Conservation (phyloP, 2,113 vertebrate genomes). For the Cepphus grylle region DNA sequence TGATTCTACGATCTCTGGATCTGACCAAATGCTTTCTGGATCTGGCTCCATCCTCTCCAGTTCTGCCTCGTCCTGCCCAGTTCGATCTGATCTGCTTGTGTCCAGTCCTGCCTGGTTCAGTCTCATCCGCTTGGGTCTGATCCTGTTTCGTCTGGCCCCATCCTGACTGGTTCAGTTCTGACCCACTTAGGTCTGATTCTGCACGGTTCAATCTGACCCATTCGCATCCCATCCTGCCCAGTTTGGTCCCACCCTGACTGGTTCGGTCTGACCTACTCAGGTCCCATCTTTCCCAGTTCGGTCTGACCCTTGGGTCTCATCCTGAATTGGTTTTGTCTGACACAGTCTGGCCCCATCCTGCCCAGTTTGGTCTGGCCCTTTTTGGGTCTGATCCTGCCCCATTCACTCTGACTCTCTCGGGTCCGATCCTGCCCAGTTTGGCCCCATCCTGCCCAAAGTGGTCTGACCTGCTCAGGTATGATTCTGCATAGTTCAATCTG, state of each 20-base stretch:
- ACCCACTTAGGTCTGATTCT: not conserved
- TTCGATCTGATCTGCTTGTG: accelerated
- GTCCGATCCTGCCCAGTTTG: not conserved
- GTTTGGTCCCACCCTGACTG: no score
- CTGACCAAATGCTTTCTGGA: not conserved
- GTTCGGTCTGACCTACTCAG: no score
- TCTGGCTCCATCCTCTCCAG: not conserved
- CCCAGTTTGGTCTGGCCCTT: not conserved
- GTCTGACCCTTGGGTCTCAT: not conserved
- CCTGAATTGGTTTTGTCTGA: not conserved
- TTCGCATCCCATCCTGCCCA: no score
- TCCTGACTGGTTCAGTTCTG: not conserved
- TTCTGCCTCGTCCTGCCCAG: not conserved
- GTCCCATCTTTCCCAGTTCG: not conserved
- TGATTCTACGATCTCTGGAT: not conserved
- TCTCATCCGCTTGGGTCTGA: accelerated
- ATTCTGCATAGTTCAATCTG: not conserved
- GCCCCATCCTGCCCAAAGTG: not conserved
- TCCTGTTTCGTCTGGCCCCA: not conserved
- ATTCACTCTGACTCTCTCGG: not conserved
- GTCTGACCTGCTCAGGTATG: not conserved
- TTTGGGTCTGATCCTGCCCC: not conserved
- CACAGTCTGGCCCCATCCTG: no score
- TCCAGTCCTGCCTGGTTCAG: not conserved
- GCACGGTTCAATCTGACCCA: not conserved